Evolutionary conservation across 2,888 invertebrate species (phyloP).

Genomic region (Caenorhabditis uteleia): DNA sequence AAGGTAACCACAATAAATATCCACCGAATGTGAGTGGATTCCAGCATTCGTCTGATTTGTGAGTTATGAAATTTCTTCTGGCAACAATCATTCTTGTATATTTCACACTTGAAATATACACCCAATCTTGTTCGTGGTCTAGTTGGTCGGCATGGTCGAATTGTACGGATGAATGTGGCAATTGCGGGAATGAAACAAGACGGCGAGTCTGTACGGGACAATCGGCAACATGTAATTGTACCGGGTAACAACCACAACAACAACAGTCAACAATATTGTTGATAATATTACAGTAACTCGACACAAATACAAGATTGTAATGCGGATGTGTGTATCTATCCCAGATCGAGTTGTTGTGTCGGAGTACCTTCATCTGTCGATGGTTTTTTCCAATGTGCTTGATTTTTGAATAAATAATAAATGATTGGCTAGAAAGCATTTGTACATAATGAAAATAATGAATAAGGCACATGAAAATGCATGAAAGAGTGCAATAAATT

Average conservation of each 20-base stretch:
- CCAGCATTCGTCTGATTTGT: too few species aligned
- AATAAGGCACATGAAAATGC: too few species aligned
- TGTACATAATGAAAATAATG: too few species aligned
- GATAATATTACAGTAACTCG: constrained; percentile 1
- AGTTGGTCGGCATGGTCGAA: constrained; percentile 14
- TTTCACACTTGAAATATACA: background rate
- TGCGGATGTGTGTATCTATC: constrained; percentile 17
- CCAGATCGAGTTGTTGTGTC: constrained; percentile 11
- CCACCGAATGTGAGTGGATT: too few species aligned
- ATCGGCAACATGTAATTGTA: constrained; percentile 8
- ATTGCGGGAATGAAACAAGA: constrained; percentile 16
- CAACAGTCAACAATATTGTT: background rate
- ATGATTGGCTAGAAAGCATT: too few species aligned
- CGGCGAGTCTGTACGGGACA: constrained; percentile 5
- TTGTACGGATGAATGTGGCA: constrained; percentile 16
- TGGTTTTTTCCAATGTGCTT: constrained; percentile 16
- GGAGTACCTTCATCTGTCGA: constrained; percentile 13
- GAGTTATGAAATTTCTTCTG: background rate
- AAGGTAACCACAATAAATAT: too few species aligned
- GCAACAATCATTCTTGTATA: background rate
- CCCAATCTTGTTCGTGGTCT: constrained; percentile 19
- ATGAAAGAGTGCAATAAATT: too few species aligned
- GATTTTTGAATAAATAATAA: too few species aligned
- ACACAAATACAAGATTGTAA: constrained; percentile 5
- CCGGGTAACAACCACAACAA: constrained; percentile 1